Evolutionary conservation across 1,140 invertebrate species (phyloP).

Genomic region (Drosophila ficusphila): DNA sequence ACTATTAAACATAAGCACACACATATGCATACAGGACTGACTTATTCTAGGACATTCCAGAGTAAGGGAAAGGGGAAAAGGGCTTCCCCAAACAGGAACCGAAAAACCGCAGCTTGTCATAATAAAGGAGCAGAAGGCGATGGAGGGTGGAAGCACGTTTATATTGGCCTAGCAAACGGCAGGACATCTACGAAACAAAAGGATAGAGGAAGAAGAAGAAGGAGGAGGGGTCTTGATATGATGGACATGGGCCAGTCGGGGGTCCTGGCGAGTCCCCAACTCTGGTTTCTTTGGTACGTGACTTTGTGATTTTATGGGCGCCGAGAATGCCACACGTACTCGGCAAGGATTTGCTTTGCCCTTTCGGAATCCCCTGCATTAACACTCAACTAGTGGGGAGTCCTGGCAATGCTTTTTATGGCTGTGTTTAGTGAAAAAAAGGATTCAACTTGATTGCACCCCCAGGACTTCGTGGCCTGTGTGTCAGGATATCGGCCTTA

Average conservation of each 20-base stretch:
- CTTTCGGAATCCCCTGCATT: constrained; percentile 50
- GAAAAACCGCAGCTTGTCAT: constrained; percentile 75
- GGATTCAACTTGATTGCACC: constrained; percentile 70
- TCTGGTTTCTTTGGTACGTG: constrained; percentile 51
- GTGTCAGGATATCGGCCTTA: constrained; percentile 27
- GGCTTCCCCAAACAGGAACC: constrained; percentile 29
- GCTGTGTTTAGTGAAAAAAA: constrained; percentile 78
- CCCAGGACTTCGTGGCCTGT: constrained; percentile 34
- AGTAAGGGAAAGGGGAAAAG: constrained; percentile 8
- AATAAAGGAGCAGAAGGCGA: constrained; percentile 56
- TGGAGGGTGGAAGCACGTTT: constrained; percentile 49
- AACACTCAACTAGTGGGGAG: constrained; percentile 74
- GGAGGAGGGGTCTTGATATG: constrained; percentile 5
- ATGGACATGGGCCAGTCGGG: constrained; percentile 66
- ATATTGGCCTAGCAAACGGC: constrained; percentile 57
- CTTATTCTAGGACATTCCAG: constrained; percentile 57
- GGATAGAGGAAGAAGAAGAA: constrained; percentile 8
- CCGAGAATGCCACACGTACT: constrained; percentile 71
- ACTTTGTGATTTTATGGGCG: constrained; percentile 81
- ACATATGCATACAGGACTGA: constrained; percentile 39
- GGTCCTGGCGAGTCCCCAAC: constrained; percentile 27
- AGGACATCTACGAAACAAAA: constrained; percentile 54
- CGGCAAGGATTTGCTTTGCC: constrained; percentile 51
- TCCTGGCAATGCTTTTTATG: constrained; percentile 72
- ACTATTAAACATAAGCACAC: constrained; percentile 74